Evolutionary conservation across 2,113 vertebrate genomes (phyloP), one percentile per base, ranked within the genome.

Genomic region (Chaenogobius annularis): DNA sequence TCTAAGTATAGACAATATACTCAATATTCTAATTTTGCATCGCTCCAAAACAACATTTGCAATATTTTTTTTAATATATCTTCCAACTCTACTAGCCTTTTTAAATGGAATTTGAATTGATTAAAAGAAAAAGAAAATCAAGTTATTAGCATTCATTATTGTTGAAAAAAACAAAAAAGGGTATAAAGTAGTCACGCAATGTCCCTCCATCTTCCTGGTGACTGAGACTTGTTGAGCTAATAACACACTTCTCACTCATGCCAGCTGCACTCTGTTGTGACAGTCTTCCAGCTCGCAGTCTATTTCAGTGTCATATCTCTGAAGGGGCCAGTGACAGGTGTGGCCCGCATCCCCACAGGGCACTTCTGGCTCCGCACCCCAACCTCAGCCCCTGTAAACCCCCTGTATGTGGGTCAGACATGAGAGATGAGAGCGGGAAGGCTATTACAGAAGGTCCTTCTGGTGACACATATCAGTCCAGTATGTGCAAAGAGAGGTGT

Each of bases 251-350:
- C 48, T 69, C 19, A 62, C 69, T 84, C 69, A 48, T 72, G 54
- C 54, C 59, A 5, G 54, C 54, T 5, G 23, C 66, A 69, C 84
- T 81, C 73, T 79, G 64, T 64, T 82, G 20, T 23, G 76, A 84
- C 43, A 52, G 9, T 11, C 47, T 69, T 82, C 83, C 85, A 81
- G 75, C 83, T 75, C 59, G n/a, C 0, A 7, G 44, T 80, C 85
- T 90, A 90, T 92, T 92, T 88, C 61, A 13, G 89, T 80, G 44
- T 69, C 46, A 46, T 75, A 77, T 87, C 76, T 85, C 72, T 87
- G 76, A 84, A 66, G 68, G 66, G 54, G 52, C 67, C 70, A 22
- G 35, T 31, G 74, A 83, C 89, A 90, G 89, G 90, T 91, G 90
- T 73, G 79, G 86, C 67, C 79, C 75, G 62, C 78, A 62, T 79